These are phyloP conservation scores for Helleia helle DNA, from an alignment of 2,888 invertebrate species.

Conservation along the genomic window DNA sequence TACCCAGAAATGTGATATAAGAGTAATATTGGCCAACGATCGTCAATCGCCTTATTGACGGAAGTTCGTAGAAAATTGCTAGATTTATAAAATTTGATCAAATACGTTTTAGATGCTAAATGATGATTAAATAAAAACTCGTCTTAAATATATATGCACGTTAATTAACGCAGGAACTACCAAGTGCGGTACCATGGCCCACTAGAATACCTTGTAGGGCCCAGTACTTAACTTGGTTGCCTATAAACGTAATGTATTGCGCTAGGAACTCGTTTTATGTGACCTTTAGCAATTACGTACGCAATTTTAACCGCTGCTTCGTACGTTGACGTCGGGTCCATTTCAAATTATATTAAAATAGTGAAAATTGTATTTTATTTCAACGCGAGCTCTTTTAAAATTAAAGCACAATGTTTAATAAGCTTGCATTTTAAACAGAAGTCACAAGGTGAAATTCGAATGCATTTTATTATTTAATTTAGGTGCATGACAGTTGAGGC, in stretches of 20 bases:
- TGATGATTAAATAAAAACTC: not conserved
- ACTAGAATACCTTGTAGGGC: conserved; percentile 5
- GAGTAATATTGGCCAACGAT: no score
- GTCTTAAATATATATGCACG: not conserved
- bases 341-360: not conserved
- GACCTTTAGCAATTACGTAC: conserved; percentile 28
- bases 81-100: not conserved
- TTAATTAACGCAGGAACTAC: not conserved
- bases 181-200: not conserved
- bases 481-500: no score
- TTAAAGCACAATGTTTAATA: not conserved
- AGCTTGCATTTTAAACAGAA: no score
- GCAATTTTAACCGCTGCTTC: conserved; percentile 22
- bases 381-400: not conserved
- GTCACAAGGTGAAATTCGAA: no score
- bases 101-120: not conserved
- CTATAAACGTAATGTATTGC: conserved; percentile 14
- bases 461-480: no score
- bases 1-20: no score
- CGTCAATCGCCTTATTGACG: no score
- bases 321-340: conserved; percentile 12
- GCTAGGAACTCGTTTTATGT: conserved; percentile 23
- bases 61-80: not conserved
- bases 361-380: not conserved
- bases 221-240: not conserved